Evolutionary conservation across 92 coral and sea anemone genomes (phyloP), one percentile per base, ranked within the genome.

Genomic region (Plumapathes pennacea): DNA sequence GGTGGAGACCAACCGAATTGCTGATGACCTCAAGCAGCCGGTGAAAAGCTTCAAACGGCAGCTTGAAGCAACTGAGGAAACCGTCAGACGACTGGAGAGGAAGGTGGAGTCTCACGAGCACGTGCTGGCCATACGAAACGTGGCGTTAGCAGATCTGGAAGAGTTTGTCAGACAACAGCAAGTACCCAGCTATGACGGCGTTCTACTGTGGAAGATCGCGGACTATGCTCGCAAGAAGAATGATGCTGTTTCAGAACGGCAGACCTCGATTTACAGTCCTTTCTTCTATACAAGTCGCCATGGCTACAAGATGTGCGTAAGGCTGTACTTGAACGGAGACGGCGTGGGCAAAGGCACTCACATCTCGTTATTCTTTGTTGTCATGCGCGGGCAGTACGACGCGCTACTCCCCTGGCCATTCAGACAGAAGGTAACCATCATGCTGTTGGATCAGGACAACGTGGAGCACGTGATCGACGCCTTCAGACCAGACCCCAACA

Each of bases 401-500:
- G 80, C 78, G 13, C 41, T 91, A 34, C 62, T 91, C 14, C 65
- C 86, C 9, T 91, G 97, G 97, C 97, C 97, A 0, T 91, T 91
- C 33, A 76, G 63, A 5, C 84, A 88, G 47, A 87, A 80, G 60
- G 73, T 91, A 9, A 75, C 96, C 4, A 61, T 88, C 26, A 91
- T 67, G 58, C 29, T 91, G 44, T 30, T 91, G 62, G 96, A 88
- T 41, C 96, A 88, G 44, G 83, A 59, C 9, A 72, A 71, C 3
- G 37, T 37, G n/a, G 56, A 54, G 22, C 78, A 91, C 59, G 60
- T 91, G 19, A 46, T 76, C 42, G 97, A 91, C 54, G 76, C 86
- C 36, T 91, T 91, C 72, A 72, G 85, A 58, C 97, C 97, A 21
- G 97, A 91, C 54, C 89, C 96, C 60, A 87, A 84, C 75, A 91